Percentiles rank a stretch among this genome's conserved stretches.
Evolutionary conservation across 1,140 invertebrate genomes (phyloP).

Genomic region (Drosophila lacteicornis): DNA sequence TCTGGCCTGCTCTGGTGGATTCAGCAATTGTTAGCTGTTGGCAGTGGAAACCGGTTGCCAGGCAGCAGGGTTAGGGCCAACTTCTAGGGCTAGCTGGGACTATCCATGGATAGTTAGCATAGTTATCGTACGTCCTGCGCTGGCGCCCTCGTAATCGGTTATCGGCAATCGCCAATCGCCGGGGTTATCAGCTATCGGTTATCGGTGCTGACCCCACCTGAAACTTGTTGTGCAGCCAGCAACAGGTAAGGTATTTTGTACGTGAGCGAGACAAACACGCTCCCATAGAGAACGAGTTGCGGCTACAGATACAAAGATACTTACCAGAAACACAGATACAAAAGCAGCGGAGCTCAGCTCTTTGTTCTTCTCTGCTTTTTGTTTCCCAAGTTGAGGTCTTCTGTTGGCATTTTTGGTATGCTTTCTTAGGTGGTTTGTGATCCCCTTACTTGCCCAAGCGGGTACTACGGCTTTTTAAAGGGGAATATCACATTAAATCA

Average conservation of each 20-base stretch:
- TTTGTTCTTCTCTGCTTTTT: conserved; percentile 33
- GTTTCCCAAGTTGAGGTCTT: conserved; percentile 35
- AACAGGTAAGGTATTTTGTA: conserved; percentile 43
- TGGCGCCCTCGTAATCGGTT: conserved; percentile 29
- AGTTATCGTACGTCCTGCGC: conserved; percentile 16
- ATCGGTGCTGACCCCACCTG: conserved; percentile 31
- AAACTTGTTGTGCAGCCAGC: conserved; percentile 46
- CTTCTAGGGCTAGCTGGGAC: conserved; percentile 25
- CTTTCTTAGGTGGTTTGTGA: conserved; percentile 43
- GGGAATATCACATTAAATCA: too few relatives aligned
- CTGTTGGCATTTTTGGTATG: conserved; percentile 45
- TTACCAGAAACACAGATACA: conserved; percentile 8
- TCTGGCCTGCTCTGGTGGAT: not conserved
- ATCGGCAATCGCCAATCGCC: conserved; percentile 30
- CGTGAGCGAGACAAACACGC: conserved; percentile 29
- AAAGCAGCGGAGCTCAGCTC: conserved; percentile 21
- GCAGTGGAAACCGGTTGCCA: conserved; percentile 32
- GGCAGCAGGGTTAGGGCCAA: conserved; percentile 28
- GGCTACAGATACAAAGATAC: conserved; percentile 28
- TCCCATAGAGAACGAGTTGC: conserved; percentile 1
- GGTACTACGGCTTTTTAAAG: conserved; percentile 2
- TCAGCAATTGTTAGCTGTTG: conserved; percentile 10
- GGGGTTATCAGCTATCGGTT: conserved; percentile 26
- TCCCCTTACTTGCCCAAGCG: not conserved
- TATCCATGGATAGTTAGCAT: not conserved